These are phyloP conservation scores for Armadillidium nasatum DNA, from an alignment of 1,140 invertebrate species.

Conservation along the genomic window DNA sequence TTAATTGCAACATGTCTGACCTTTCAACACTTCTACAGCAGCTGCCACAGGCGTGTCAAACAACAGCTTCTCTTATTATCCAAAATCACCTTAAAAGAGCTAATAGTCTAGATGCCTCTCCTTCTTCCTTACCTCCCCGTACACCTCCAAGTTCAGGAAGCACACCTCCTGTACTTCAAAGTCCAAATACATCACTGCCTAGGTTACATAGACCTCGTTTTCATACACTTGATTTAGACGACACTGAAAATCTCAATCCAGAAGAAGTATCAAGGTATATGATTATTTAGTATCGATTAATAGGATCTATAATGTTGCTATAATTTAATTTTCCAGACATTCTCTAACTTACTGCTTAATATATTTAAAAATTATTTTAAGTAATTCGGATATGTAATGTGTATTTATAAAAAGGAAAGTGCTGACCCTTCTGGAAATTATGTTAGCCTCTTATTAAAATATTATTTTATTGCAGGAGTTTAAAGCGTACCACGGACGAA, in stretches of 20 bases:
- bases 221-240: slow-evolving; percentile 49
- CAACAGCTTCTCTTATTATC: slow-evolving; percentile 74
- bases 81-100: slow-evolving; percentile 68
- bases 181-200: slow-evolving; percentile 41
- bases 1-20: slow-evolving; percentile 74
- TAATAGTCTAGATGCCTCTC: slow-evolving; percentile 44
- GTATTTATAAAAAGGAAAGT: neutral
- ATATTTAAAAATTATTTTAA: no score
- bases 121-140: slow-evolving; percentile 45
- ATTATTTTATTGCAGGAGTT: slow-evolving; percentile 60
- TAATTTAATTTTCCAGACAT: no score
- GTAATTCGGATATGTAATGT: neutral
- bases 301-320: no score
- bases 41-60: slow-evolving; percentile 63
- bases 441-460: neutral
- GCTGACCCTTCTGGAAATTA: neutral
- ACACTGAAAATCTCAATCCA: slow-evolving; percentile 67
- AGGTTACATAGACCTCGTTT: slow-evolving; percentile 37
- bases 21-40: slow-evolving; percentile 75
- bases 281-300: neutral
- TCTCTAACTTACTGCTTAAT: no score
- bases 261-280: slow-evolving; percentile 66
- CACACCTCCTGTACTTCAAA: slow-evolving; percentile 37
- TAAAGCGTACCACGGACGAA: slow-evolving; percentile 84
- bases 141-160: slow-evolving; percentile 44